Evolutionary conservation across 2,797 vertebrate species (phyloP).

Genomic region (Microctenopoma stevenorrisi): DNA sequence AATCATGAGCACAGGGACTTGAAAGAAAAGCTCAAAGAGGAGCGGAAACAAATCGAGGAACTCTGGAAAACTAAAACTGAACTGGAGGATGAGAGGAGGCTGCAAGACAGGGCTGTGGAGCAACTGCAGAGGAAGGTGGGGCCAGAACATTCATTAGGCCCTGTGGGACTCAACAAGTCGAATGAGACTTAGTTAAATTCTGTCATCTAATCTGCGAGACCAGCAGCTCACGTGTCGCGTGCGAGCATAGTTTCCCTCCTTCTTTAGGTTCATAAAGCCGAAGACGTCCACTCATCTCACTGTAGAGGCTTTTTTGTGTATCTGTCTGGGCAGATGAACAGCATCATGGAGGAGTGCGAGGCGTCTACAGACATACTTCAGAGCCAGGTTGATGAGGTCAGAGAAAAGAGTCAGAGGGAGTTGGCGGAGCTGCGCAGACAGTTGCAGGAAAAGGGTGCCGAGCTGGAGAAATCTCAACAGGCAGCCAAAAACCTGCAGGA

Average conservation of each 20-base stretch:
- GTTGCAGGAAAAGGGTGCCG: conserved; percentile 89
- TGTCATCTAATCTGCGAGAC: conserved; percentile 20
- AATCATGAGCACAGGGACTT: conserved; percentile 88
- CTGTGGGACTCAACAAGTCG: not conserved
- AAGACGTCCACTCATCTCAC: conserved; percentile 21
- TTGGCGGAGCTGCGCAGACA: conserved; percentile 87
- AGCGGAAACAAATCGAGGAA: conserved; percentile 87
- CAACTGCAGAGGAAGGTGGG: conserved; percentile 91
- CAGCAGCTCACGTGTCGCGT: conserved; percentile 19
- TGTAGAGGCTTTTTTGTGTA: conserved; percentile 23
- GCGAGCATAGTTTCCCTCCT: conserved; percentile 18
- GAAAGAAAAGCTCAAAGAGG: conserved; percentile 87
- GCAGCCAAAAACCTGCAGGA: conserved; percentile 88
- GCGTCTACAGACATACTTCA: conserved; percentile 89
- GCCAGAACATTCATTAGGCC: not conserved
- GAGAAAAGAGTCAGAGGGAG: conserved; percentile 89
- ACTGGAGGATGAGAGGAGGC: conserved; percentile 88
- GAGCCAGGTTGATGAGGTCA: conserved; percentile 91
- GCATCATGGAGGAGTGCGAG: conserved; percentile 87
- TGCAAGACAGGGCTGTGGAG: conserved; percentile 89
- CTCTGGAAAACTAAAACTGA: conserved; percentile 87
- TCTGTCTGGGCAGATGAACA: conserved; percentile 85
- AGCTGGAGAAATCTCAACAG: conserved; percentile 88
- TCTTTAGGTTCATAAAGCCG: not conserved
- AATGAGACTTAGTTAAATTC: not conserved